A percentile compares a stretch with the other conserved stretches of the same genome.
phyloP scores from a whole-genome alignment of 2,888 invertebrate genomes.

The Thumatha senex region DNA sequence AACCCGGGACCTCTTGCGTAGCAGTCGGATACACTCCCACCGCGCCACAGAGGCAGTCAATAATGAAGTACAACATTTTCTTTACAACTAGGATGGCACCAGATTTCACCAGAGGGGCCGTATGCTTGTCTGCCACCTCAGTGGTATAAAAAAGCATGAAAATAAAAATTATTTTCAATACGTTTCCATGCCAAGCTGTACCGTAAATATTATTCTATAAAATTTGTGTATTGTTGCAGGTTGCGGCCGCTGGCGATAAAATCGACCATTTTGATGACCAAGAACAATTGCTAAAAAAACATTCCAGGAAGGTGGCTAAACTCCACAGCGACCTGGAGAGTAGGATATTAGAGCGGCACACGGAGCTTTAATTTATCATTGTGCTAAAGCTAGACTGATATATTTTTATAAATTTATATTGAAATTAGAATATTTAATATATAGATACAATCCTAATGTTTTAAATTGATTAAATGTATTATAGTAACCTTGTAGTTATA shows the following conservation, averaged over 20 bases:
- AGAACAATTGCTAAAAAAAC: constrained; percentile 92
- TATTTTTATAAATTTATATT: constrained; percentile 1
- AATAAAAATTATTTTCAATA: no score
- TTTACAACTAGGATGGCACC: no score
- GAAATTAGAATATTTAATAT: constrained; percentile 23
- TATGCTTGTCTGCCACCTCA: no score
- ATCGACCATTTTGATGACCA: constrained; percentile 85
- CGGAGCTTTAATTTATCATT: constrained; percentile 85
- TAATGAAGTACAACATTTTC: no score
- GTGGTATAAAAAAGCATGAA: no score
- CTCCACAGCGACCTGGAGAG: constrained; percentile 91
- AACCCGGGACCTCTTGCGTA: no score
- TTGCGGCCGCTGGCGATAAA: constrained; percentile 85
- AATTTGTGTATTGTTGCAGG: constrained; percentile 47
- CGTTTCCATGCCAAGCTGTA: no score
- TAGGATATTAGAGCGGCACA: constrained; percentile 89
- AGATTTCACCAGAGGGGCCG: no score
- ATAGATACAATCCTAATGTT: not conserved
- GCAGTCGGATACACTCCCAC: no score
- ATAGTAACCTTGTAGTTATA: no score
- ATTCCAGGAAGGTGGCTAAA: constrained; percentile 92
- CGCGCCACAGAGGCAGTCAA: no score
- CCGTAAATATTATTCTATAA: no score
- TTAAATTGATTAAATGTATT: not conserved
- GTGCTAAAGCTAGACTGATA: not conserved